Percentiles rank a stretch among this genome's conserved stretches.
Evolutionary conservation across 1,140 invertebrate genomes (phyloP).

Genomic region (Cylas formicarius): DNA sequence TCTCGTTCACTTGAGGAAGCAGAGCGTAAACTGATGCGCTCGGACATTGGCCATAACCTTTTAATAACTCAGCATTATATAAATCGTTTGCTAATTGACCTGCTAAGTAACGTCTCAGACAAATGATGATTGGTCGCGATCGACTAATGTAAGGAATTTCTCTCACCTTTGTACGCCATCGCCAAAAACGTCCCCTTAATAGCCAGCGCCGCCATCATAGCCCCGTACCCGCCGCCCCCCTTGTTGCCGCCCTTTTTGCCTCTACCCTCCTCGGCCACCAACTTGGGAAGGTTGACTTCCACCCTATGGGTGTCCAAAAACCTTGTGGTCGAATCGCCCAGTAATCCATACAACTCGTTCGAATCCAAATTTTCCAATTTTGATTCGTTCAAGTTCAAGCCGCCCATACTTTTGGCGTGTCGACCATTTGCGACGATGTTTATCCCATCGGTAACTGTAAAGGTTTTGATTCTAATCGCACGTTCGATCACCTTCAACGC

Average conservation of each 20-base stretch:
- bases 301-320: conserved; percentile 56
- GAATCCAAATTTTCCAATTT: conserved; percentile 46
- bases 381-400: conserved; percentile 39
- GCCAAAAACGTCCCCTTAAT: conserved; percentile 64
- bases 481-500: conserved; percentile 55
- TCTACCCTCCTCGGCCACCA: conserved; percentile 50
- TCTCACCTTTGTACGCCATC: conserved; percentile 60
- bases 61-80: too few relatives aligned
- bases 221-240: conserved; percentile 40
- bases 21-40: too few relatives aligned
- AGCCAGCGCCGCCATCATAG: conserved; percentile 50
- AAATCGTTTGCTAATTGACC: too few relatives aligned
- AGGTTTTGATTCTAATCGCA: conserved; percentile 52
- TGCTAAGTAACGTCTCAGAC: too few relatives aligned
- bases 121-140: too few relatives aligned
- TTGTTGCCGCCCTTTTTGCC: conserved; percentile 41
- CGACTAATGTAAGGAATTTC: too few relatives aligned
- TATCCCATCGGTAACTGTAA: conserved; percentile 58
- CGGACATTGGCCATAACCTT: too few relatives aligned
- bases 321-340: conserved; percentile 49
- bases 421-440: conserved; percentile 41
- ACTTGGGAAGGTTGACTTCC: conserved; percentile 47
- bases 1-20: too few relatives aligned
- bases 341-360: conserved; percentile 48
- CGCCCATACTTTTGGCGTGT: conserved; percentile 13